Base-by-base conservation (phyloP, 2,113 vertebrate genomes). In the Poicephalus gulielmi region DNA sequence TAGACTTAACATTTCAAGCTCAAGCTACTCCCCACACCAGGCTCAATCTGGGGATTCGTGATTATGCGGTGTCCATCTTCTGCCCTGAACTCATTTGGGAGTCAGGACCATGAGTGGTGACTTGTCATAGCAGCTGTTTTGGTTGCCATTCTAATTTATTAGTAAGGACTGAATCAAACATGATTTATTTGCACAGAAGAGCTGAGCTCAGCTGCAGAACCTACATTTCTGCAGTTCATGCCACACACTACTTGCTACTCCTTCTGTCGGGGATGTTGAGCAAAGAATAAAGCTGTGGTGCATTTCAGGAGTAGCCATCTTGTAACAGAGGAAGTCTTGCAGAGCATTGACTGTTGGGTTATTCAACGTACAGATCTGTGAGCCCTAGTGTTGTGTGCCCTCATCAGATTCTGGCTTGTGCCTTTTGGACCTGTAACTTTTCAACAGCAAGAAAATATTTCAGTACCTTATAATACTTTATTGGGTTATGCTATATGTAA, bases 231-330 rank as follows among this genome's bases (percentile, higher is more conserved):
- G 47, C 33, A 49, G 31, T 35, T 82, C 28, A 16, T 49, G 44
- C 37, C 47, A 20, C 24, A 16, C 4, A 19, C 25, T 67, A 9
- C 53, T 30, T 85, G 11, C 35, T 73, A 6, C 71, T 73, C 47
- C 47, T 31, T 41, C 17, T 41, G 55, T 60, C 59, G 30, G 25
- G 43, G 30, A 43, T 2, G 0, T 17, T 0, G 1, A 60, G 30
- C 66, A 78, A 90, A 67, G 35, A 69, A 47, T 18, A 74, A 79
- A 71, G 49, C 24, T 7, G 8, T 11, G 31, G 35, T 68, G 25
- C 3, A 0, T 47, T 79, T 82, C 52, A 69, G 78, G 11, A 62
- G 22, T 47, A 43, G 33, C 13, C 4, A 10, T 55, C 37, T 22
- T 33, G 10, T 74, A 81, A 24, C 46, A 78, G 52, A 73, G 57